Percentiles rank a stretch among this genome's conserved stretches.
Conservation (phyloP, 2,113 vertebrate species). For the Myodes glareolus region DNA sequence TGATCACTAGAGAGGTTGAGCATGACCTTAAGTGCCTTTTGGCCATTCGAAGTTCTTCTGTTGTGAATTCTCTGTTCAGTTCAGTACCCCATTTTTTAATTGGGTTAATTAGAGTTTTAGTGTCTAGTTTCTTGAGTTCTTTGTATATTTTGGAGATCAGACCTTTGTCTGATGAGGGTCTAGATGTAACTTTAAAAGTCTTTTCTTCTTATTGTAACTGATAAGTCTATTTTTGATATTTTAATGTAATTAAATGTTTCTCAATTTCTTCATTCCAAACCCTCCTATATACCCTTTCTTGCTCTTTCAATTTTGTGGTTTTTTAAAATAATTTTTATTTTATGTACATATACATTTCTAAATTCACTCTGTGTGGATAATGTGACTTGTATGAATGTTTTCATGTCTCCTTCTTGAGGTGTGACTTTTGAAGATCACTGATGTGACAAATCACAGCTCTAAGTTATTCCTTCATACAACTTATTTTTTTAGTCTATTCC, state of each 20-base stretch:
- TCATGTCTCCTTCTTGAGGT: not conserved
- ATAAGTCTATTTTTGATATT: not conserved
- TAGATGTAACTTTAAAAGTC: not conserved
- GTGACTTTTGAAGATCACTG: not conserved
- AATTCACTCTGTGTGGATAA: not conserved
- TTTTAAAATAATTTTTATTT: not conserved
- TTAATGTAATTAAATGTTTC: not conserved
- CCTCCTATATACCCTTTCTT: not conserved
- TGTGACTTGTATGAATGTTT: not conserved
- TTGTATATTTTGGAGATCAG: no score
- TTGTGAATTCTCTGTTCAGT: no score
- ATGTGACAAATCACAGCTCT: not conserved
- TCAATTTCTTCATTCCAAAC: not conserved
- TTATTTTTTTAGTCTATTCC: not conserved
- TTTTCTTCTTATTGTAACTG: not conserved
- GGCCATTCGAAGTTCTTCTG: no score
- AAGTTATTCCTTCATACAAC: not conserved
- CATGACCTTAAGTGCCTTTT: no score
- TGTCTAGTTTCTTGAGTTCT: no score
- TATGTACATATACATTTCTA: not conserved
- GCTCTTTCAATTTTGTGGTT: no score
- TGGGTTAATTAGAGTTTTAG: no score
- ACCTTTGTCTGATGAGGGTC: no score
- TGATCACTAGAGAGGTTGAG: no score
- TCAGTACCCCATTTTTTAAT: no score